phyloP scores from a whole-genome alignment of 2,888 invertebrate genomes.

The Phortica okadai region DNA sequence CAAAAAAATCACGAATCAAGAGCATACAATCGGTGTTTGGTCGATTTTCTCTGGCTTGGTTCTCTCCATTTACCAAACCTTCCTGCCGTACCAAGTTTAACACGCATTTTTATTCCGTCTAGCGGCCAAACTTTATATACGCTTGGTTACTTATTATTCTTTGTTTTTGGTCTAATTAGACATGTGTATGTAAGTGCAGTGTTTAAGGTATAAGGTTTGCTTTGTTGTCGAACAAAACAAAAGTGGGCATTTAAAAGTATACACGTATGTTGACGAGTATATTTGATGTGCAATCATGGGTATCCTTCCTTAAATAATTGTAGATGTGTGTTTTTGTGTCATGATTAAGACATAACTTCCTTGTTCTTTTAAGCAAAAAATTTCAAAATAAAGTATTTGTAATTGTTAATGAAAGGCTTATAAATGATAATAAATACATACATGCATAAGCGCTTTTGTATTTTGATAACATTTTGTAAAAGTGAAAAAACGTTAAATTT shows the following conservation, averaged over 20 bases:
- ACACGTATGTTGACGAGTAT: too few species aligned
- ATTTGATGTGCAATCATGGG: too few species aligned
- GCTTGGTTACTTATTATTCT: neutral
- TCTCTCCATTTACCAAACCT: conserved; percentile 85
- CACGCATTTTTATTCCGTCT: conserved; percentile 90
- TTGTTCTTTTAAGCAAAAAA: too few species aligned
- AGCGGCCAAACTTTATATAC: conserved; percentile 51
- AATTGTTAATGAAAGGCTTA: too few species aligned
- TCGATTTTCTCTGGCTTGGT: conserved; percentile 95
- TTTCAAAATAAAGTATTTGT: too few species aligned
- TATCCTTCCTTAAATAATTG: too few species aligned
- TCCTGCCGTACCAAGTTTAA: conserved; percentile 87
- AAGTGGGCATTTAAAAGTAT: too few species aligned
- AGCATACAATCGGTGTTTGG: conserved; percentile 98
- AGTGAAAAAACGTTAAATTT: neutral
- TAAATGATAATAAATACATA: neutral
- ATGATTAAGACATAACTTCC: too few species aligned
- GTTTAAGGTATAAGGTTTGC: too few species aligned
- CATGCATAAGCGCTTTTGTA: neutral
- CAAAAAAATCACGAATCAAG: conserved; percentile 94
- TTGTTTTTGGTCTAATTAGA: conserved; percentile 4
- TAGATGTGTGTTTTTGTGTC: too few species aligned
- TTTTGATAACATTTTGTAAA: neutral
- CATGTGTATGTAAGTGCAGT: too few species aligned
- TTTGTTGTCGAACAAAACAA: too few species aligned